A percentile compares a stretch with the other conserved stretches of the same genome.
Conservation (phyloP, 1,140 invertebrate species). For the Temnothorax nylanderi region DNA sequence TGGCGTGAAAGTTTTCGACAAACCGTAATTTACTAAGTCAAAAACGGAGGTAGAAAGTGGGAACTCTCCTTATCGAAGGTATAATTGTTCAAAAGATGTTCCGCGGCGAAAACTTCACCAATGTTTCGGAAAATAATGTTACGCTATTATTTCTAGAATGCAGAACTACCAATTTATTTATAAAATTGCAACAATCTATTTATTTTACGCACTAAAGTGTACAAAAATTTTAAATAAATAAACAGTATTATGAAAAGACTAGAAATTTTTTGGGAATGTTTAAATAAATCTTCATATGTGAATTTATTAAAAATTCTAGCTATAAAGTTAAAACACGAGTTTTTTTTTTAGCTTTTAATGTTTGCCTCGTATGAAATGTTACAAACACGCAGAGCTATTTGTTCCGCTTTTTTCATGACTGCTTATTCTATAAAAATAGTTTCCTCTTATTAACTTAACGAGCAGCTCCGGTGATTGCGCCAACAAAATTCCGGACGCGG, state of each 20-base stretch:
- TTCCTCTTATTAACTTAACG: conserved; percentile 14
- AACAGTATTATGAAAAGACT: not conserved
- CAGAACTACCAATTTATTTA: not conserved
- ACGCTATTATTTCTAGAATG: not conserved
- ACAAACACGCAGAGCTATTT: not conserved
- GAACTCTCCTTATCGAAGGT: conserved; percentile 58
- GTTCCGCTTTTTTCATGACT: not conserved
- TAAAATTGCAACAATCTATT: not conserved
- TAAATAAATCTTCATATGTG: not conserved
- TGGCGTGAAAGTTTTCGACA: conserved; percentile 65
- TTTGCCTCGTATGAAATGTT: not conserved
- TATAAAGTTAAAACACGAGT: not conserved
- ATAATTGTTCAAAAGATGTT: conserved; percentile 56
- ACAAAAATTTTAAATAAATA: not conserved
- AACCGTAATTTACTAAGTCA: conserved; percentile 61
- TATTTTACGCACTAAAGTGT: not conserved
- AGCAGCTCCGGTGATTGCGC: conserved; percentile 18
- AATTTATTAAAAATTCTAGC: not conserved
- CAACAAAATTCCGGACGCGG: conserved; percentile 20
- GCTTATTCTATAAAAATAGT: conserved; percentile 3
- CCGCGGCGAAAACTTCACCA: conserved; percentile 39
- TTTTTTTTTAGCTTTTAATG: not conserved
- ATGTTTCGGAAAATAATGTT: conserved; percentile 45
- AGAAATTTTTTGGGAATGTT: not conserved
- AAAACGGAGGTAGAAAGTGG: conserved; percentile 33